Evolutionary conservation across 1,140 invertebrate species (phyloP).

Genomic region (Polypedilum vanderplanki): DNA sequence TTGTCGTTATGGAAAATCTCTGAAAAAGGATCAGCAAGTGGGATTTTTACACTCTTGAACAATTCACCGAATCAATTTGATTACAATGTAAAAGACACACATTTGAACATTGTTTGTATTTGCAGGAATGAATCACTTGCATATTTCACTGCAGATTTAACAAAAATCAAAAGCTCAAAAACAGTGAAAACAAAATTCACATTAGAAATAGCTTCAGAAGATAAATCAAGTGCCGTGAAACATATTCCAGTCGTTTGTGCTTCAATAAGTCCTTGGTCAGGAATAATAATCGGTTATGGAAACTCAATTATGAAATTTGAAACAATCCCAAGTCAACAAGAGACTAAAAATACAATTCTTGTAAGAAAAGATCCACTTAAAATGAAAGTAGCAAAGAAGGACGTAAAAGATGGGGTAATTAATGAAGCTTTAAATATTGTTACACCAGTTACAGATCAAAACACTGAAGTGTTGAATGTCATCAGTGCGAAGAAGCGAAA

Average conservation of each 20-base stretch:
- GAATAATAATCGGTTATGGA: slow-evolving; percentile 53
- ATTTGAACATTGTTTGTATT: slow-evolving; percentile 49
- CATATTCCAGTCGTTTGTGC: slow-evolving; percentile 52
- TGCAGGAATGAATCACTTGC: slow-evolving; percentile 57
- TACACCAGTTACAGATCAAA: slow-evolving; percentile 42
- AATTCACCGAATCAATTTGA: slow-evolving; percentile 55
- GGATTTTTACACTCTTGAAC: slow-evolving; percentile 55
- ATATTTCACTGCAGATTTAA: slow-evolving; percentile 45
- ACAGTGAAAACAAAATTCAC: slow-evolving; percentile 64
- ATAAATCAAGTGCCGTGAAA: slow-evolving; percentile 45
- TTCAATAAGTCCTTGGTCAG: slow-evolving; percentile 40
- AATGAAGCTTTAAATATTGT: slow-evolving; percentile 46
- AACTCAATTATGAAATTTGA: slow-evolving; percentile 55
- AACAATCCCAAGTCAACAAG: slow-evolving; percentile 47
- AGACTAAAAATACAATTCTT: slow-evolving; percentile 50
- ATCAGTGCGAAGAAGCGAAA: slow-evolving; percentile 45
- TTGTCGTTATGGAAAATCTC: slow-evolving; percentile 42
- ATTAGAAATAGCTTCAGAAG: slow-evolving; percentile 58
- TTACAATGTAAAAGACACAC: slow-evolving; percentile 44
- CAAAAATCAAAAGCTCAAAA: slow-evolving; percentile 53
- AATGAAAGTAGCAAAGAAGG: slow-evolving; percentile 38
- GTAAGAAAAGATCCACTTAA: slow-evolving; percentile 48
- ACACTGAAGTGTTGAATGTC: slow-evolving; percentile 41
- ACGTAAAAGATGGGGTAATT: slow-evolving; percentile 39
- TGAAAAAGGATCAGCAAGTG: slow-evolving; percentile 42